Evolutionary conservation across 2,113 vertebrate species (phyloP), one percentile per base, ranked within the genome.

Genomic region (Alces alces): DNA sequence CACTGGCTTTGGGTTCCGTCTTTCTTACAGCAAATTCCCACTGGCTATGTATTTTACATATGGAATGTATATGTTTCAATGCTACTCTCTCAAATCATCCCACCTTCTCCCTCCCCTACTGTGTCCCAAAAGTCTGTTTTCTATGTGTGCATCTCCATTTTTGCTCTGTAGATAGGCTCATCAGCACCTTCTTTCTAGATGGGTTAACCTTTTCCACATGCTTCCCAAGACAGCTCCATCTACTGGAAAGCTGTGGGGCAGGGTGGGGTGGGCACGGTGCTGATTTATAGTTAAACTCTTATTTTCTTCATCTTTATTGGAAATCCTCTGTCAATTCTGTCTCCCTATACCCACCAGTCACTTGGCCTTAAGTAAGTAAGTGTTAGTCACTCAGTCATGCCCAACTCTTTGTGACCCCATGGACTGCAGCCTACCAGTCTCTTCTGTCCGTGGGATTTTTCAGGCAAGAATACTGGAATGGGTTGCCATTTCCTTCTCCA

Each of bases 201-300:
- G 54, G 73, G n/a, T 33, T 39, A 61, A 50, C 36, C 19, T n/a
- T 60, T n/a, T 21, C 25, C 55, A 39, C 2, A 2, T 21, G 1
- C 4, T 10, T 11, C 6, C 70, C 55, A 9, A 7, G 39, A 47
- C 5, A 33, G 23, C n/a, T 36, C 25, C 7, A 12, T 27, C 17
- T 21, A 19, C 16, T 7, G 6, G 79, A 30, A 70, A 21, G 28
- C 50, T 19, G 3, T 0, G 2, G 61, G 4, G 8, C 33, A 4
- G 61, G 61, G 33, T 0, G 0, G 61, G 30, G 6, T 7, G n/a
- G n/a, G 66, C n/a, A 70, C 0, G 1, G 2, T 36, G n/a, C 66
- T 70, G n/a, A 70, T 70, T 70, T 70, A 19, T 23, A 70, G n/a
- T 70, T 70, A 58, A 47, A 54, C 4, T 11, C 25, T 39, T 57